Base-by-base conservation (phyloP, 2,888 invertebrate species). In the Sphaerolaimus hirsutus region DNA sequence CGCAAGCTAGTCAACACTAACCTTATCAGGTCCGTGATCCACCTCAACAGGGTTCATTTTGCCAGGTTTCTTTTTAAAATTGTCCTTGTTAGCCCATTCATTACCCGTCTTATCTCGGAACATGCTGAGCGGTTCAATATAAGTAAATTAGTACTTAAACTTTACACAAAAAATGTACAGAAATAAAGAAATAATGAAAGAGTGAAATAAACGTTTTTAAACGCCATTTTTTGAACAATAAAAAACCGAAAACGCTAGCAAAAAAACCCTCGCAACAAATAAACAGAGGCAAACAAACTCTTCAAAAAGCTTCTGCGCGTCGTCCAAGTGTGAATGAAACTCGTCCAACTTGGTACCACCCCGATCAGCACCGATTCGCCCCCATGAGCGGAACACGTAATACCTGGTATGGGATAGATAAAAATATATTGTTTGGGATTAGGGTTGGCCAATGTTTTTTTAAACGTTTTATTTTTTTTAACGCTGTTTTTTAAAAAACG, bases 301-400 rank as follows among this genome's bases (percentile, higher is more conserved):
- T 7, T 10, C 4, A 38, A 19, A 12, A 38, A 23, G 22, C 26
- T 32, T 44, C 23, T 26, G 3, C n/a, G n/a, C n/a, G n/a, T n/a
- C n/a, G n/a, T n/a, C n/a, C n/a, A n/a, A n/a, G n/a, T n/a, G n/a
- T n/a, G n/a, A n/a, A n/a, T n/a, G n/a, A 45, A 48, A 55, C 2
- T 48, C 48, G 43, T 67, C 64, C 19, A 62, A 45, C 46, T 64
- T 65, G 48, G 58, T 59, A 7, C 65, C 65, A 5, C 93, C 93
- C 56, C 87, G 81, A 0, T 77, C 79, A 0, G 93, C 97, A 3
- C 93, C 91, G 54, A 91, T 86, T 48, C 93, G 75, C 14, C 97
- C 97, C 93, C 93, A 97, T 0, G 84, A 73, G 19, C 86, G 75
- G 67, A 82, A 89, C 25, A 89, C 60, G 75, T 77, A 81, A 65